phyloP scores from a whole-genome alignment of 2,888 invertebrate genomes.

The Ypsolopha scabrella region DNA sequence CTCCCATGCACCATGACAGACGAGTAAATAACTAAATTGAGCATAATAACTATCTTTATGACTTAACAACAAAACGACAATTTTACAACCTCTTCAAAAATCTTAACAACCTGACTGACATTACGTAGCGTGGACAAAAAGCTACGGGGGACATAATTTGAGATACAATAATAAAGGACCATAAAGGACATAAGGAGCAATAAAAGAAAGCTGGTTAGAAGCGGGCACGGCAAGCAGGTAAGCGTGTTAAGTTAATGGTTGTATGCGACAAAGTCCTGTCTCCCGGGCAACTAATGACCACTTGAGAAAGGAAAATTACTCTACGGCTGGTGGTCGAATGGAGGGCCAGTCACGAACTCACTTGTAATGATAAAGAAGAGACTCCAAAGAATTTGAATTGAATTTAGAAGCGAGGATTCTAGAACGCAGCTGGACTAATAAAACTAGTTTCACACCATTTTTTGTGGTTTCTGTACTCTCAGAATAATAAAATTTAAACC shows the following conservation, averaged over 20 bases:
- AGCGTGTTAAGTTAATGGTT: conserved; percentile 50
- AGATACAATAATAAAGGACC: too few relatives aligned
- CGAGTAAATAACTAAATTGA: too few relatives aligned
- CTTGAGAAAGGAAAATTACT: conserved; percentile 61
- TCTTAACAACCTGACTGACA: too few relatives aligned
- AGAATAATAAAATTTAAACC: too few relatives aligned
- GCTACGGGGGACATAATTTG: too few relatives aligned
- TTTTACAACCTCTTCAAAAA: too few relatives aligned
- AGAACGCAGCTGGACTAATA: neutral
- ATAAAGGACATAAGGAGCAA: neutral
- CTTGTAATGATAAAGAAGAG: neutral
- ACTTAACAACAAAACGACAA: too few relatives aligned
- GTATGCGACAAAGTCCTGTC: conserved; percentile 45
- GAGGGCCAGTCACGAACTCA: conserved; percentile 22
- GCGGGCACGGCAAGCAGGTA: conserved; percentile 22
- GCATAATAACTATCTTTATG: too few relatives aligned
- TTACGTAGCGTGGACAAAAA: too few relatives aligned
- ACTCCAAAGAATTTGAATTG: neutral
- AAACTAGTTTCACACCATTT: too few relatives aligned
- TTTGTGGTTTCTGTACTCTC: too few relatives aligned
- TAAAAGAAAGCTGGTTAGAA: conserved; percentile 14
- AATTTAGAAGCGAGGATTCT: neutral
- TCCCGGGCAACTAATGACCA: conserved; percentile 60
- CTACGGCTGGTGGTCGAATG: conserved; percentile 35
- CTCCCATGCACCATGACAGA: too few relatives aligned